These are phyloP conservation scores for Epinephelus awoara DNA, from an alignment of 2,797 vertebrate genomes.

Conservation along the genomic window DNA sequence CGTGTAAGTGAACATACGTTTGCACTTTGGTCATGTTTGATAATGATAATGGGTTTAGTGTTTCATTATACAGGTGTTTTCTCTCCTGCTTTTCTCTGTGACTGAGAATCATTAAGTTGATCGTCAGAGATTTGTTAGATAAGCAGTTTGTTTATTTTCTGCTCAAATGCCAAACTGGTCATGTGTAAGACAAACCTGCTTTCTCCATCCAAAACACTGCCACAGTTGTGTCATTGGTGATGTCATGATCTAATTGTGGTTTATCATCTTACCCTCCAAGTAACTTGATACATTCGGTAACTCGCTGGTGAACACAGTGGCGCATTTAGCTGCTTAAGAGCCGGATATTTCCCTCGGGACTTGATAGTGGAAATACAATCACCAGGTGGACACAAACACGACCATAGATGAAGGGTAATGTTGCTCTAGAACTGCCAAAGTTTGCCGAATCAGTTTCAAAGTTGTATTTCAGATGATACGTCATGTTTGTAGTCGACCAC, in stretches of 20 bases:
- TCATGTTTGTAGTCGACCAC: too few species aligned
- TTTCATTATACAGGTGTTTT: slow-evolving; percentile 13
- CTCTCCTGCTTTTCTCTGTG: not conserved
- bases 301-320: not conserved
- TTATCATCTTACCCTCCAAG: slow-evolving; percentile 1
- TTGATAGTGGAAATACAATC: too few species aligned
- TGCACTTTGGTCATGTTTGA: slow-evolving; percentile 18
- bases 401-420: too few species aligned
- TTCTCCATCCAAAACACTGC: slow-evolving; percentile 6
- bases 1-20: slow-evolving; percentile 30
- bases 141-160: slow-evolving; percentile 5
- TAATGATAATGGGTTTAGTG: slow-evolving; percentile 13
- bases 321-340: not conserved
- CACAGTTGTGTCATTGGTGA: not conserved
- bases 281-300: not conserved
- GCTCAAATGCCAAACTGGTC: slow-evolving; percentile 8
- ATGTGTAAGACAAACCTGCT: slow-evolving; percentile 10
- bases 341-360: not conserved
- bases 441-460: too few species aligned
- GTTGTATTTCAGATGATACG: too few species aligned
- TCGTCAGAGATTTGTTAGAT: not conserved
- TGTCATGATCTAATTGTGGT: slow-evolving; percentile 15
- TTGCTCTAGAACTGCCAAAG: too few species aligned
- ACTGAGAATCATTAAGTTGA: slow-evolving; percentile 15
- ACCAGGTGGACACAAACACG: too few species aligned